phyloP scores from a whole-genome alignment of 35 echinoderm and acorn worm species.

The Apostichopus japonicus region DNA sequence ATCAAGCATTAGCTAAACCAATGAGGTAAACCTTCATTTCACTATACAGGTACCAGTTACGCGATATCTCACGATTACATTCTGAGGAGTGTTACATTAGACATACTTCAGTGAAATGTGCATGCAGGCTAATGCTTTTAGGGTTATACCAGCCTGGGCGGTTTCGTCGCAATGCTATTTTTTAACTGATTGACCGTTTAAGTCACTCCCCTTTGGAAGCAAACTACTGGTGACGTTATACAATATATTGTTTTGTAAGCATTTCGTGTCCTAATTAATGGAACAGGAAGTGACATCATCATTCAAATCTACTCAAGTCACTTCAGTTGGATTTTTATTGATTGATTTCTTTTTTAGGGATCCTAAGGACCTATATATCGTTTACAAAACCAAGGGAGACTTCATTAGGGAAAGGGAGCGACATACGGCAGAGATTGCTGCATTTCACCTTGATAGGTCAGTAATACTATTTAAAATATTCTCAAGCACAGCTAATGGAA shows the following conservation, averaged over 20 bases:
- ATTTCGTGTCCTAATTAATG: not conserved
- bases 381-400: not conserved
- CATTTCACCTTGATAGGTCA: constrained; percentile 6
- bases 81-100: too few species aligned
- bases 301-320: not conserved
- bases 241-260: not conserved
- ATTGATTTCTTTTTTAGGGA: not conserved
- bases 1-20: constrained; percentile 12
- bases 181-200: too few species aligned
- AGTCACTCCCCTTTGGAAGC: too few species aligned
- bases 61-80: too few species aligned
- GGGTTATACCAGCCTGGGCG: too few species aligned
- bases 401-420: not conserved
- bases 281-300: too few species aligned
- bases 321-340: too few species aligned
- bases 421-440: constrained; percentile 1
- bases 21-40: constrained; percentile 22
- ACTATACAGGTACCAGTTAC: not conserved
- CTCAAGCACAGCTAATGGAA: not conserved
- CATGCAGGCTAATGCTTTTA: too few species aligned
- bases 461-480: not conserved
- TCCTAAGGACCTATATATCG: not conserved
- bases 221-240: too few species aligned
- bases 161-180: too few species aligned
- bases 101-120: too few species aligned